These are phyloP conservation scores for Macrostomum lignano DNA, from an alignment of 1,140 invertebrate genomes.

Conservation along the genomic window DNA sequence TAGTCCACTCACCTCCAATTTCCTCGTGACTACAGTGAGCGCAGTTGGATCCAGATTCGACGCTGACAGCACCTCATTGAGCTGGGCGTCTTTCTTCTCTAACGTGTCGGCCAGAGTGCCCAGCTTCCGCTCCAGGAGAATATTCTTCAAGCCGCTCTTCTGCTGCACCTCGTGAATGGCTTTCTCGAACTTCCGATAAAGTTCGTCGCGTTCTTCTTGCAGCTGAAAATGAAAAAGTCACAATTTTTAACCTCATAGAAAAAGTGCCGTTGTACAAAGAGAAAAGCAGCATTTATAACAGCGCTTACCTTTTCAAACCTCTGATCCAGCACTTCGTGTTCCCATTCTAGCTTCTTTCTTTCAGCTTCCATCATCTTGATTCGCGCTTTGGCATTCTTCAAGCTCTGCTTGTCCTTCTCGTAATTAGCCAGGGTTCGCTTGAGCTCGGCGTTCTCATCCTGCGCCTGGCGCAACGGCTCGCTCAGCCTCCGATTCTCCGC, in stretches of 20 bases:
- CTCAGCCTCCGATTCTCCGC: slow-evolving; percentile 42
- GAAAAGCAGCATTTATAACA: background rate
- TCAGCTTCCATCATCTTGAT: slow-evolving; percentile 40
- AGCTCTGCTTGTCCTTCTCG: slow-evolving; percentile 43
- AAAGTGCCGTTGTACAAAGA: slow-evolving; percentile 9
- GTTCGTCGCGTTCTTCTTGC: slow-evolving; percentile 43
- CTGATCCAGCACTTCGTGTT: slow-evolving; percentile 42
- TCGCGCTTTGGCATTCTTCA: slow-evolving; percentile 13
- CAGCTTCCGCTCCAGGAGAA: slow-evolving; percentile 45
- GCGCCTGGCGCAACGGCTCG: slow-evolving; percentile 39
- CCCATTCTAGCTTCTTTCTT: slow-evolving; percentile 34
- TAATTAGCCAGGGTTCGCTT: slow-evolving; percentile 45
- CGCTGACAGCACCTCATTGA: slow-evolving; percentile 37
- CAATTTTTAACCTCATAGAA: too few relatives aligned
- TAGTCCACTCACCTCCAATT: slow-evolving; percentile 33
- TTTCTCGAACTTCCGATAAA: slow-evolving; percentile 45
- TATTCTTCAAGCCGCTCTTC: slow-evolving; percentile 43
- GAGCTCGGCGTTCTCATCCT: slow-evolving; percentile 38
- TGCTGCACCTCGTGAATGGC: slow-evolving; percentile 56
- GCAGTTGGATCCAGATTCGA: slow-evolving; percentile 34
- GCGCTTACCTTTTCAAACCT: slow-evolving; percentile 40
- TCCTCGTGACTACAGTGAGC: slow-evolving; percentile 33
- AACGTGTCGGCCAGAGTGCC: slow-evolving; percentile 35
- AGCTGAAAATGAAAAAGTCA: slow-evolving; percentile 24
- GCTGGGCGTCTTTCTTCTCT: slow-evolving; percentile 39